Base-by-base conservation (phyloP, 2,113 vertebrate genomes). In the Microcebus murinus region DNA sequence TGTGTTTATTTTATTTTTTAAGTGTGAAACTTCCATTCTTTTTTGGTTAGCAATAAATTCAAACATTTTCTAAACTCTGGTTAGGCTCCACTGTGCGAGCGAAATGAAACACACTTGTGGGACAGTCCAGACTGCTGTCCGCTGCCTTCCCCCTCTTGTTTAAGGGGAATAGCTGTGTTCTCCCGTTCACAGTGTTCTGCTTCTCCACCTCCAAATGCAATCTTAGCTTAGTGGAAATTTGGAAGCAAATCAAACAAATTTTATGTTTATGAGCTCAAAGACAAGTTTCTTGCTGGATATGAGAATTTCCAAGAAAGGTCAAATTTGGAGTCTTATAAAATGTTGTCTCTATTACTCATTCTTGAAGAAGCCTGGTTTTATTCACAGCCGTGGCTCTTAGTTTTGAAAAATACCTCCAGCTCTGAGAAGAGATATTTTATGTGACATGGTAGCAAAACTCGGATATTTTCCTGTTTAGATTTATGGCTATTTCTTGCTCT, bases 401-500 rank as follows among this genome's bases (percentile, higher is more conserved):
- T 96, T 94, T 97, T 97, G 95, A 76, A 97, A 98, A 98, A 95
- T 98, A 89, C 86, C 93, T 97, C 81, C 87, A 36, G 31, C 45
- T 63, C 87, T 29, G 12, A 21, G 81, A 71, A 87, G 61, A 98
- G 79, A 95, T 98, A 98, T 97, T 98, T 98, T 97, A 98, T 97
- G 94, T 96, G 96, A 96, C 98, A 94, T 0, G 45, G 83, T 98
- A 87, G 97, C 97, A 98, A 98, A 98, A 91, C 88, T 98, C 82
- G 17, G 68, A 98, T 98, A 96, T 98, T 98, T 97, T 95, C 87
- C 90, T 97, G 63, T 95, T 97, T 98, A 97, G 67, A 98, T 96
- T 98, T 98, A 98, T 96, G 97, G 94, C 79, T 90, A n/a, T 97
- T 98, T 97, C 93, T 97, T 96, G 95, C 97, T 97, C 98, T 98